phyloP scores from a whole-genome alignment of 35 echinoderm and acorn worm species.

The Apostichopus japonicus region DNA sequence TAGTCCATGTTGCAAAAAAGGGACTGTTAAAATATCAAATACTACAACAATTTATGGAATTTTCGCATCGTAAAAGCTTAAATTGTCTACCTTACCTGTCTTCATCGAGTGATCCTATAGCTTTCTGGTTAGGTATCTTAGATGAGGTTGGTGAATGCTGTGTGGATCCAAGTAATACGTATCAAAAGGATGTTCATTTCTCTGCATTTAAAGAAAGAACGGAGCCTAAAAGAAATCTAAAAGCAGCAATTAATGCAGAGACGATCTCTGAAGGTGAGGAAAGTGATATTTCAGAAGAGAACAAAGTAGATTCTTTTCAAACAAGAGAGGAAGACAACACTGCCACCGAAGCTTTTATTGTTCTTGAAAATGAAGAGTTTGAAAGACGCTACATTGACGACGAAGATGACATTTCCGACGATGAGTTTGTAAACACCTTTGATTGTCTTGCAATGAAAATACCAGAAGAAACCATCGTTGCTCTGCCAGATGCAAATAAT shows the following conservation, averaged over 20 bases:
- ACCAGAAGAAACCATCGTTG: neutral
- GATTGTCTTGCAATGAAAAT: neutral
- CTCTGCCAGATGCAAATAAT: neutral
- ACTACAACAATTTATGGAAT: neutral
- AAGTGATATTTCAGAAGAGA: neutral
- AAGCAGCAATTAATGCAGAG: too few relatives aligned
- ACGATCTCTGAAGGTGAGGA: too few relatives aligned
- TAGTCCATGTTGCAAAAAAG: neutral
- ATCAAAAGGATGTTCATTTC: too few relatives aligned
- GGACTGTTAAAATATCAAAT: neutral
- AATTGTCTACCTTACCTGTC: neutral
- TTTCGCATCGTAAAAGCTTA: neutral
- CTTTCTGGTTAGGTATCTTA: neutral
- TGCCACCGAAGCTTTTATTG: neutral
- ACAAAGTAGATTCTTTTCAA: neutral
- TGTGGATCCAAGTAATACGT: neutral
- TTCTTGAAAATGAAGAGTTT: slow-evolving; percentile 48
- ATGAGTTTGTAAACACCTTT: neutral
- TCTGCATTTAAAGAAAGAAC: too few relatives aligned
- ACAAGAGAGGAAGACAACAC: neutral
- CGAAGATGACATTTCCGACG: neutral
- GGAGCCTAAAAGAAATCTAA: too few relatives aligned
- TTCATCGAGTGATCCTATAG: neutral
- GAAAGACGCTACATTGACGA: slow-evolving; percentile 13
- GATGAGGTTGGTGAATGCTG: neutral